Evolutionary conservation across 2,797 vertebrate genomes (phyloP), one percentile per base, ranked within the genome.

Genomic region (Argyrosomus regius): DNA sequence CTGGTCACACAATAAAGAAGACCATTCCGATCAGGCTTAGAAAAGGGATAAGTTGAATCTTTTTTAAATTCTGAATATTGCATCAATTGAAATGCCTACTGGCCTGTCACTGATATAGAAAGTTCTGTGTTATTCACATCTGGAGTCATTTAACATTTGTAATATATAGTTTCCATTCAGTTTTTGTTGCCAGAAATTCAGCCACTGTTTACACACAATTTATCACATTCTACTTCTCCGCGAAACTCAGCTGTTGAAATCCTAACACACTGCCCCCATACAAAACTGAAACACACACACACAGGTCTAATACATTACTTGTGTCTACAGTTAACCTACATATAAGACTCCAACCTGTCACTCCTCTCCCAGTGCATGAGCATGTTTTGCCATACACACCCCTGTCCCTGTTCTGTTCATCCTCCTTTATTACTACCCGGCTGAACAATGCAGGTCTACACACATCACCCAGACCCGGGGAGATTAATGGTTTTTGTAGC

Each of bases 401-500:
- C 18, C 50, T 81, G 64, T 61, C 67, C 70, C 72, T 72, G 52
- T 81, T 75, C 85, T 87, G 76, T 87, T 88, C 86, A 84, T 89
- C 87, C 88, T 86, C 86, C 87, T 90, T 93, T 91, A 91, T 87
- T 58, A 80, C 82, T 83, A 64, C 63, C 77, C 72, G 87, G 73
- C 74, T 88, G 85, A 86, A 85, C 86, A 89, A 87, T 88, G 76
- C 81, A 80, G 78, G 83, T 75, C 82, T 80, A 78, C 80, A 85
- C 58, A 78, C 81, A 81, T 82, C 87, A 69, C 64, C 61, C 54
- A 79, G 71, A 78, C 83, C 78, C 45, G 16, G 74, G 71, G 84
- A 90, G 91, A 94, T 93, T 93, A 90, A 93, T 93, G 87, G 53
- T 61, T 85, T 88, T 82, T 87, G 78, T 84, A 73, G 66, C 84